Evolutionary conservation across 2,888 invertebrate genomes (phyloP).

Genomic region (Nomada hirtipes): DNA sequence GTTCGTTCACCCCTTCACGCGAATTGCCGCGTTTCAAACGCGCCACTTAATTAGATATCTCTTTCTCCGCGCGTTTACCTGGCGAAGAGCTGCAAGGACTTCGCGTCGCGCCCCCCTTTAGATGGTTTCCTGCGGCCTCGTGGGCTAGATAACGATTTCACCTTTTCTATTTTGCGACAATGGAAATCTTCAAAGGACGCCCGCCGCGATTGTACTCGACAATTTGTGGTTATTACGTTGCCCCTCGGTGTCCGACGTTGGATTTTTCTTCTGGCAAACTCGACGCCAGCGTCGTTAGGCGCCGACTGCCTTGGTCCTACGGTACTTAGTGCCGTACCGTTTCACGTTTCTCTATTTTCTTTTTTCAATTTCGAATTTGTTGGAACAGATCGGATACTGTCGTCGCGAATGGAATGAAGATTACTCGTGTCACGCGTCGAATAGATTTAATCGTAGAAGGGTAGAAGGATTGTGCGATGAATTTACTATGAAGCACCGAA

Average conservation of each 20-base stretch:
- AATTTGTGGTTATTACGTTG: conserved; percentile 36
- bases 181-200: conserved; percentile 28
- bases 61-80: conserved; percentile 30
- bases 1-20: conserved; percentile 34
- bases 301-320: conserved; percentile 1
- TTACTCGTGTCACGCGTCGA: too few relatives aligned
- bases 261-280: conserved; percentile 14
- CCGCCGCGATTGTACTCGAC: background rate
- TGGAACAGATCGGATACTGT: background rate
- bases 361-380: background rate
- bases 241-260: conserved; percentile 5
- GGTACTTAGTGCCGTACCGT: conserved; percentile 1
- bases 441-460: too few relatives aligned
- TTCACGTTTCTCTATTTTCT: background rate
- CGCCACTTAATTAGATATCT: conserved; percentile 44
- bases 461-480: too few relatives aligned
- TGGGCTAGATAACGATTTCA: conserved; percentile 41
- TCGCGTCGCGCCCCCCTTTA: background rate
- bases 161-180: conserved; percentile 28
- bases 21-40: conserved; percentile 46
- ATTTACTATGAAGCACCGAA: too few relatives aligned
- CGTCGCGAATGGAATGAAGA: too few relatives aligned
- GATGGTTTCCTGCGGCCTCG: conserved; percentile 5
- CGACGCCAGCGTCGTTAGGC: background rate
- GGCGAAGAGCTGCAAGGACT: background rate